phyloP scores from a whole-genome alignment of 2,113 vertebrate species.

The Amblyornis subalaris region DNA sequence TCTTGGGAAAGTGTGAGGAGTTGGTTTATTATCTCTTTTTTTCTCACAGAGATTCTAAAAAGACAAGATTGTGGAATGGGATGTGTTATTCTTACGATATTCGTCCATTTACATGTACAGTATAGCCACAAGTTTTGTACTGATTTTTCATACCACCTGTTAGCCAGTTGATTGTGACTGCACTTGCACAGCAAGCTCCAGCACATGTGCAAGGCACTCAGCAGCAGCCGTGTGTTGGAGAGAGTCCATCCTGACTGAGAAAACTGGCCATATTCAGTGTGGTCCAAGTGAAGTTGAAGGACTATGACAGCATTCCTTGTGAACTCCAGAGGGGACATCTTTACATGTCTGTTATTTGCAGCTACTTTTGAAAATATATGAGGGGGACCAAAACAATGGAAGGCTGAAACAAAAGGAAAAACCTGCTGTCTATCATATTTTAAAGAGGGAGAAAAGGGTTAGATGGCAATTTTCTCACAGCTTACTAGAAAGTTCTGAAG shows the following conservation, averaged over 20 bases:
- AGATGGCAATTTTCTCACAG: background rate
- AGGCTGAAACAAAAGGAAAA: background rate
- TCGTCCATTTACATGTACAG: background rate
- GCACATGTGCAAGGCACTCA: fast-evolving
- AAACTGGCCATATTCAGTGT: background rate
- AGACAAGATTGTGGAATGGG: background rate
- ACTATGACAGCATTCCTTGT: background rate
- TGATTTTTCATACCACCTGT: background rate
- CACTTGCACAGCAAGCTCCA: background rate
- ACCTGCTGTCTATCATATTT: background rate
- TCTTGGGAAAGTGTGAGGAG: background rate
- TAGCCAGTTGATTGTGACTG: background rate
- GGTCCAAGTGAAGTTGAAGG: background rate
- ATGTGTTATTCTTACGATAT: fast-evolving
- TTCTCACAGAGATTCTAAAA: background rate
- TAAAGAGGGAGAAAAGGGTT: background rate
- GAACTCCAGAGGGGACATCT: background rate
- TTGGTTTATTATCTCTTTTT: background rate
- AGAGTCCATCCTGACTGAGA: background rate
- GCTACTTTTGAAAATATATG: background rate
- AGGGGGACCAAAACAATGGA: background rate
- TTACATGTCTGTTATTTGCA: background rate
- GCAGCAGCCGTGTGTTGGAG: background rate
- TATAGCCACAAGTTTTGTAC: background rate
- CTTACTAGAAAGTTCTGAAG: background rate